Evolutionary conservation across 2,113 vertebrate genomes (phyloP), one percentile per base, ranked within the genome.

Genomic region (Phodopus roborovskii): DNA sequence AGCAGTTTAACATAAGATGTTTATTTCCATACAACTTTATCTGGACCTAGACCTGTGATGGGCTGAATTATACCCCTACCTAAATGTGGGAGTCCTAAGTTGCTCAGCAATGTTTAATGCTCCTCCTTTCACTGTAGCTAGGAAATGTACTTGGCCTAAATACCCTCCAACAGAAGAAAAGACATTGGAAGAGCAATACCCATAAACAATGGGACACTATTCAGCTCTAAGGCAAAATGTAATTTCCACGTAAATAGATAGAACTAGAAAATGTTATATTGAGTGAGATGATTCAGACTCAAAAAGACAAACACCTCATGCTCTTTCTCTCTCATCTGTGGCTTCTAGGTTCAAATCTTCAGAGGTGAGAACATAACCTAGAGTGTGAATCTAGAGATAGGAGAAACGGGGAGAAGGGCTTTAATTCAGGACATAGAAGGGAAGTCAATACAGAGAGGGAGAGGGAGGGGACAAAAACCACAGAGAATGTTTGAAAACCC

Each of bases 111-210:
- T 42, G 58, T 83, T 10, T 83, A 28, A 30, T 62, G 12, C 24
- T 62, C 13, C n/a, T 17, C 56, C 62, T 10, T 62, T 83, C 7
- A 42, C 81, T 62, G 42, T 30, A 17, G n/a, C 50, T 28, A 62
- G 24, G 58, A 83, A 28, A 42, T 28, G 7, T 15, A 83, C 28
- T 39, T 26, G n/a, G 16, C 56, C 24, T 83, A 62, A 42, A 28
- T 42, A 60, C 24, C 24, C 81, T 83, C 28, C 58, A 42, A 15
- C 39, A 62, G 60, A 28, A 16, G 81, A 62, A 62, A 1, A 24
- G 13, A 5, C 2, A 28, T 17, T 42, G n/a, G 26, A 58, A 42
- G 39, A 39, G 2, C 12, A 0, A 4, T 15, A 2, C 19, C 20
- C 60, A 39, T 62, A 83, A 83, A 62, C n/a, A 42, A 62, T 19